Evolutionary conservation across 2,113 vertebrate species (phyloP).

Genomic region (Lates calcarifer): DNA sequence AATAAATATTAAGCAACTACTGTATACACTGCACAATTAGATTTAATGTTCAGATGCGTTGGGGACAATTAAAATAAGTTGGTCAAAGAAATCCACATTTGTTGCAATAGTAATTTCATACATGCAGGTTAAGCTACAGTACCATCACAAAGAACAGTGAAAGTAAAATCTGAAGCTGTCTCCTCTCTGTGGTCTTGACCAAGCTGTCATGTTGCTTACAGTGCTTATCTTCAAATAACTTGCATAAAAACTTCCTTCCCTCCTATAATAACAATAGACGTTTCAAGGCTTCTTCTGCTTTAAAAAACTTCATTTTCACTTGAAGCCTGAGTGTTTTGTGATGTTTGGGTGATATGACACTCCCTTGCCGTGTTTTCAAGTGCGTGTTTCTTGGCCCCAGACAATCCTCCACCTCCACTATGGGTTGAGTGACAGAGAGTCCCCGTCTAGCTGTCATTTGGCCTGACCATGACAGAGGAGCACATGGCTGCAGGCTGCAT

Average conservation of each 20-base stretch:
- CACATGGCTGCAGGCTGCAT: slow-evolving; percentile 61
- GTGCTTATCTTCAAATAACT: no score
- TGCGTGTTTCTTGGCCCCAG: slow-evolving; percentile 52
- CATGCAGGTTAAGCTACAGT: neutral
- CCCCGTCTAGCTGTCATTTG: slow-evolving; percentile 74
- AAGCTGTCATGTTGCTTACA: no score
- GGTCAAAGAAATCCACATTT: neutral
- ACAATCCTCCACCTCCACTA: slow-evolving; percentile 62
- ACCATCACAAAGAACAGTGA: neutral
- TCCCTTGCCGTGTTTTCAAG: slow-evolving; percentile 36
- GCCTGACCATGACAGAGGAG: slow-evolving; percentile 75
- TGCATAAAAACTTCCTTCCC: neutral
- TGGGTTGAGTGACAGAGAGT: slow-evolving; percentile 73
- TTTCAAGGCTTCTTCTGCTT: neutral
- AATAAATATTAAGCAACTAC: slow-evolving; percentile 12
- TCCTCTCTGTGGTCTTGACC: neutral
- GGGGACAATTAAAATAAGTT: neutral
- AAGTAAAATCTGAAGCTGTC: neutral
- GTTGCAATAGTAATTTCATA: no score
- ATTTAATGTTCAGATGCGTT: neutral
- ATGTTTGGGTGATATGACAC: slow-evolving; percentile 52
- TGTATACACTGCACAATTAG: slow-evolving; percentile 5
- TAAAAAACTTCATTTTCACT: slow-evolving; percentile 32
- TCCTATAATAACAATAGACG: neutral
- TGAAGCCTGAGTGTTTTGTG: slow-evolving; percentile 6